Evolutionary conservation across 2,888 invertebrate genomes (phyloP).

Genomic region (Drosophila affinis): DNA sequence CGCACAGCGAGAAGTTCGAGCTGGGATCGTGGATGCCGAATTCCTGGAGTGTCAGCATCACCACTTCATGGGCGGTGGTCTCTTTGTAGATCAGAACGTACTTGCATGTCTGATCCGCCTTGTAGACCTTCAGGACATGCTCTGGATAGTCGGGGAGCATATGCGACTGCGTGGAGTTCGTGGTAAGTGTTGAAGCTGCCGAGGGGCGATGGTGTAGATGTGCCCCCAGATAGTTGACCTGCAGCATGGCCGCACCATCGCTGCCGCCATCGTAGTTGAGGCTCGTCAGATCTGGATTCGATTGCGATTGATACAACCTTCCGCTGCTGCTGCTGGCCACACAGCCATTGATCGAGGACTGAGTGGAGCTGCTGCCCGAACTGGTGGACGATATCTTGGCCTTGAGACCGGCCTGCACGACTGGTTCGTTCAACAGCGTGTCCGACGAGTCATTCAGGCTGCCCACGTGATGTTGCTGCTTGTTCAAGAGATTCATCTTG

Average conservation of each 20-base stretch:
- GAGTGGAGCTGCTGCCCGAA: conserved; percentile 66
- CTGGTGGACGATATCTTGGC: conserved; percentile 64
- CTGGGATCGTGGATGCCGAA: conserved; percentile 98
- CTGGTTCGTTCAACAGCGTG: conserved; percentile 62
- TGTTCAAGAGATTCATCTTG: conserved; percentile 91
- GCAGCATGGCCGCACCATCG: conserved; percentile 85
- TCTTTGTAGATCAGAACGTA: conserved; percentile 98
- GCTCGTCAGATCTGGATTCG: conserved; percentile 92
- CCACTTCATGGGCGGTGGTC: conserved; percentile 94
- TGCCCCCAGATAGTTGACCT: conserved; percentile 72
- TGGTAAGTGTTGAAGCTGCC: conserved; percentile 69
- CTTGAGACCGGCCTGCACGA: conserved; percentile 48
- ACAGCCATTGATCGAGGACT: conserved; percentile 51
- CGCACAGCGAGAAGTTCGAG: conserved; percentile 96
- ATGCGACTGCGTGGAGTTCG: conserved; percentile 59
- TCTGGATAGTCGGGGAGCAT: conserved; percentile 91
- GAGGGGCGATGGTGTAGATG: conserved; percentile 76
- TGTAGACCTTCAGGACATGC: conserved; percentile 97
- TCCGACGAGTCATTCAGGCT: conserved; percentile 79
- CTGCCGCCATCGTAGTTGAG: conserved; percentile 89
- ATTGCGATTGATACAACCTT: conserved; percentile 91
- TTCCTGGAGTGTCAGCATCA: conserved; percentile 97
- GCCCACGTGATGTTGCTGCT: conserved; percentile 72
- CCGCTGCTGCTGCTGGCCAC: conserved; percentile 31
- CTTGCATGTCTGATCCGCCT: conserved; percentile 98